phyloP scores from a whole-genome alignment of 2,888 invertebrate genomes.

The Busseola fusca region DNA sequence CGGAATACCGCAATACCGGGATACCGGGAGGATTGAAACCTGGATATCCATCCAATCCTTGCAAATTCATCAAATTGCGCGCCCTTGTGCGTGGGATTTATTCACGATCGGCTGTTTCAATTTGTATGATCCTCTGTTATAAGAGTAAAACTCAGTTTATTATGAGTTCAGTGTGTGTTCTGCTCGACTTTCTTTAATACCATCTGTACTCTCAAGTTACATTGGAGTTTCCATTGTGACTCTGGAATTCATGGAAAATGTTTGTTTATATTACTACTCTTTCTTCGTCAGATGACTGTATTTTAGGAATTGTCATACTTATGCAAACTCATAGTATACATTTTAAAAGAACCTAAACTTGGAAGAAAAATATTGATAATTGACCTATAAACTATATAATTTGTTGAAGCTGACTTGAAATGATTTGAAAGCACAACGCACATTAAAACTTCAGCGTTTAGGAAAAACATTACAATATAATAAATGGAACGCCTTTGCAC shows the following conservation, averaged over 20 bases:
- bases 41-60: constrained; percentile 55
- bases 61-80: constrained; percentile 48
- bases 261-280: neutral
- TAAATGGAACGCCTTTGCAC: too few relatives aligned
- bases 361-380: neutral
- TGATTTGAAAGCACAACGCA: neutral
- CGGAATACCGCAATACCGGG: neutral
- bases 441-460: too few relatives aligned
- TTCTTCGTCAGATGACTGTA: constrained; percentile 8
- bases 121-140: constrained; percentile 51
- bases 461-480: too few relatives aligned
- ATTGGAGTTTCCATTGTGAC: too few relatives aligned
- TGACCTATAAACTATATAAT: too few relatives aligned
- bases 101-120: constrained; percentile 51
- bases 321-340: neutral
- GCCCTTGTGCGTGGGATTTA: constrained; percentile 49
- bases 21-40: constrained; percentile 31
- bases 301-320: neutral
- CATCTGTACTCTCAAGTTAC: constrained; percentile 14
- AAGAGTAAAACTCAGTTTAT: constrained; percentile 30
- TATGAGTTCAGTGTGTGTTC: constrained; percentile 26
- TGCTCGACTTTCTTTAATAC: constrained; percentile 5
- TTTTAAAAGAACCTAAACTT: neutral
- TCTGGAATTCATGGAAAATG: constrained; percentile 2
- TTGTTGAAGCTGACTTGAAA: neutral